These are phyloP conservation scores for Vulpes ferrilata DNA, from an alignment of 2,113 vertebrate genomes.

Conservation along the genomic window DNA sequence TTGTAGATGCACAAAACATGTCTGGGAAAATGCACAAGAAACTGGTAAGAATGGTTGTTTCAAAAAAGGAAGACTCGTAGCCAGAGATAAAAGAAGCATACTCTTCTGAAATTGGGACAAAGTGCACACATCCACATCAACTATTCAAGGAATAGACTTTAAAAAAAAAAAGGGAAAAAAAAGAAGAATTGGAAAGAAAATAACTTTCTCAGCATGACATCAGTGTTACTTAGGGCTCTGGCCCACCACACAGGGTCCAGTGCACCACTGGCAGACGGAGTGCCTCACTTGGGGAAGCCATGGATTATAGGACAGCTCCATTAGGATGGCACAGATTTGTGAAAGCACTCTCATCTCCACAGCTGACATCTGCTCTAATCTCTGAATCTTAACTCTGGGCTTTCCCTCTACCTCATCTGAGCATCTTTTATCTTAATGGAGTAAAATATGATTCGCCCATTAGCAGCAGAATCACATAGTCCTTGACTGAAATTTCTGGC, in stretches of 20 bases:
- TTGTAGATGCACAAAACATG: background rate
- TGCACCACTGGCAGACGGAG: background rate
- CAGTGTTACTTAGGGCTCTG: background rate
- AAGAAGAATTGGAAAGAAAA: background rate
- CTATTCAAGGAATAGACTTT: background rate
- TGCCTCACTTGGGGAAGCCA: background rate
- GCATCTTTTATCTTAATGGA: constrained; percentile 49
- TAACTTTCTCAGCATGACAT: background rate
- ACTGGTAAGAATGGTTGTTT: background rate
- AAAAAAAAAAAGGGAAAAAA: background rate
- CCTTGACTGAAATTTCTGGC: constrained; percentile 9
- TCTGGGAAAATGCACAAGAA: constrained; percentile 19
- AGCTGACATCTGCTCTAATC: background rate
- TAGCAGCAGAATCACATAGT: background rate
- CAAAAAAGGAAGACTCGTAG: background rate
- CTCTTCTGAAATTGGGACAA: background rate
- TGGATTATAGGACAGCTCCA: background rate
- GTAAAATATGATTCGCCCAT: background rate
- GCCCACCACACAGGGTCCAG: too few species aligned
- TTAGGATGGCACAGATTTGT: rapidly evolving
- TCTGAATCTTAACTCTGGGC: constrained; percentile 45
- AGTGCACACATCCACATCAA: background rate
- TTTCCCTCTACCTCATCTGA: constrained; percentile 55
- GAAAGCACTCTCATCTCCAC: background rate
- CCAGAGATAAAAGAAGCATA: background rate